Base-by-base conservation (phyloP, 2,113 vertebrate genomes). In the Engystomops pustulosus region DNA sequence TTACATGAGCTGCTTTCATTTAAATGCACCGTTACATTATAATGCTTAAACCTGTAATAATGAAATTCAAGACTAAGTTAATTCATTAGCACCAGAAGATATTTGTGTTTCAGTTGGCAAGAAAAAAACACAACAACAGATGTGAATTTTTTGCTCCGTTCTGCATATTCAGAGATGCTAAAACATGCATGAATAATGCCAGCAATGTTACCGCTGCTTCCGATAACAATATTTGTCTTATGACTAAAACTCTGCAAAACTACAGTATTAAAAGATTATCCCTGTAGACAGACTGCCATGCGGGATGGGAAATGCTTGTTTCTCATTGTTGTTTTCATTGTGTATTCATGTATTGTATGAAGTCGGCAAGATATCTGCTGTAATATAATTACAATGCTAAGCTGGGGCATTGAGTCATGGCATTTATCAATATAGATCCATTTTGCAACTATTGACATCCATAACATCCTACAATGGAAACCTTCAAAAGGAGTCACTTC, bases 71-170 rank as follows among this genome's bases (percentile, higher is more conserved):
- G 36, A 44, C 23, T 32, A 83, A 75, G 53, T 75, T 62, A 65
- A 49, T 83, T 75, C 23, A 83, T 83, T 83, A 62, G 32, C 81
- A 83, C 81, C 68, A 62, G 55, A 53, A 83, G 81, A 75, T 83
- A 47, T 83, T 83, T 76, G 67, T 72, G 68, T 81, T 83, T 36
- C 18, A 74, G 41, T 49, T 75, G 70, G 70, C 53, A 76, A 32
- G 58, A 76, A 76, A 76, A 76, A 75, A 65, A 15, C 44, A 45
- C 30, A 47, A 65, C 41, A 83, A 75, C 81, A 83, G 55, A 83
- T 83, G 81, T 75, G 60, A 49, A 0, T 41, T 30, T 70, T 71
- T 70, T 25, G 10, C 27, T 6, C 12, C 17, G 7, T 49, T 45
- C 41, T 58, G 25, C 47, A 71, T 81, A 71, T 71, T 81, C 80